Evolutionary conservation across 2,888 invertebrate species (phyloP).

Genomic region (Odontocolon sp.): DNA sequence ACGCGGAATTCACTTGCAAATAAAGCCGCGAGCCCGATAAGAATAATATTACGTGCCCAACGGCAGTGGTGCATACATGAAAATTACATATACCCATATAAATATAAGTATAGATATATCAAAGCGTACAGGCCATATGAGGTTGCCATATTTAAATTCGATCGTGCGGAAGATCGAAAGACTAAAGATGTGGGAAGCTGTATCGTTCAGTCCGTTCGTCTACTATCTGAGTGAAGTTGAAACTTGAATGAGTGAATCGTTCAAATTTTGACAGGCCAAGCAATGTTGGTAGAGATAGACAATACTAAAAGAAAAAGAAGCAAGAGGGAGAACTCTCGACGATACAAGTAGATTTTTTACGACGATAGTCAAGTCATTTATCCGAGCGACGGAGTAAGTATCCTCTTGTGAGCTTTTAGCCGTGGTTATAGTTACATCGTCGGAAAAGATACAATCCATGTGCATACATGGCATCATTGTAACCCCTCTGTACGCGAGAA

Average conservation of each 20-base stretch:
- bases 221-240: too few species aligned
- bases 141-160: slow-evolving; percentile 46
- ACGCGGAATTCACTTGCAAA: slow-evolving; percentile 49
- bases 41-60: slow-evolving; percentile 47
- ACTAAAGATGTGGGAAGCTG: background rate
- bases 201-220: too few species aligned
- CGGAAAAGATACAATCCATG: slow-evolving; percentile 37
- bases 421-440: slow-evolving; percentile 22
- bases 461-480: slow-evolving; percentile 1
- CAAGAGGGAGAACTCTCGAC: too few species aligned
- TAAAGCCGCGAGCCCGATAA: slow-evolving; percentile 51
- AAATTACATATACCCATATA: background rate
- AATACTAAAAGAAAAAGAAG: too few species aligned
- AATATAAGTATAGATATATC: background rate
- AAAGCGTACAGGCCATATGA: too few species aligned
- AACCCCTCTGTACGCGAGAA: slow-evolving; percentile 51
- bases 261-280: too few species aligned
- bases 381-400: too few species aligned
- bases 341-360: too few species aligned
- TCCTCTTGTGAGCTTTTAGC: slow-evolving; percentile 24
- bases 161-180: slow-evolving; percentile 20
- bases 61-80: slow-evolving; percentile 8
- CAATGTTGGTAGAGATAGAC: too few species aligned
- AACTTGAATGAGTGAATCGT: too few species aligned
- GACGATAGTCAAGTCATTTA: too few species aligned